Percentiles rank a stretch among this genome's conserved stretches.
Conservation (phyloP, 1,140 invertebrate species). For the Micrasema minimum region DNA sequence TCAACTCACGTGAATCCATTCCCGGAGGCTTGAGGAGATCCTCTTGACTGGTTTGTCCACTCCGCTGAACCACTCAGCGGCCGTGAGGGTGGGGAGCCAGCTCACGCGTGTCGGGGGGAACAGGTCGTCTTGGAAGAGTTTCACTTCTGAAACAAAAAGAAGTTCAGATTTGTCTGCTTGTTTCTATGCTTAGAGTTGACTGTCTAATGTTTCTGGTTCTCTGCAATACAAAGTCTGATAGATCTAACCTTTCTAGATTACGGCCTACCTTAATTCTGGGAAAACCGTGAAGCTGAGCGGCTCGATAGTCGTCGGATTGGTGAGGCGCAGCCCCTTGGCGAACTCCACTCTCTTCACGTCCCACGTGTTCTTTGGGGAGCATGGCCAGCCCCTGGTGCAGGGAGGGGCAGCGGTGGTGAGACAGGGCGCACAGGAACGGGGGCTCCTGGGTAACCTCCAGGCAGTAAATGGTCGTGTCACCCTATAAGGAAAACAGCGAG, state of each 20-base stretch:
- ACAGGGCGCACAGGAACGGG: slow-evolving; percentile 88
- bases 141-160: slow-evolving; percentile 78
- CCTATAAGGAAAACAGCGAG: slow-evolving; percentile 65
- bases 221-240: too few relatives aligned
- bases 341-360: slow-evolving; percentile 93
- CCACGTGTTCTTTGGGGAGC: slow-evolving; percentile 86
- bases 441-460: slow-evolving; percentile 90
- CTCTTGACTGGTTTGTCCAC: slow-evolving; percentile 71
- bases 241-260: too few relatives aligned
- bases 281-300: slow-evolving; percentile 94
- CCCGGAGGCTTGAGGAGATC: slow-evolving; percentile 85
- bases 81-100: slow-evolving; percentile 82
- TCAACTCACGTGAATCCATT: slow-evolving; percentile 87
- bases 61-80: slow-evolving; percentile 81
- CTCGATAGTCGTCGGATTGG: slow-evolving; percentile 88
- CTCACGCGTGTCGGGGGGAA: slow-evolving; percentile 90
- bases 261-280: slow-evolving; percentile 93
- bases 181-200: too few relatives aligned
- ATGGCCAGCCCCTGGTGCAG: slow-evolving; percentile 89
- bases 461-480: slow-evolving; percentile 90
- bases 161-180: too few relatives aligned
- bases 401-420: slow-evolving; percentile 84
- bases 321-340: slow-evolving; percentile 87
- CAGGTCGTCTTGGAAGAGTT: slow-evolving; percentile 95
- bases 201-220: too few relatives aligned